Evolutionary conservation across 2,113 vertebrate species (phyloP).

Genomic region (Chrysochloris asiatica): DNA sequence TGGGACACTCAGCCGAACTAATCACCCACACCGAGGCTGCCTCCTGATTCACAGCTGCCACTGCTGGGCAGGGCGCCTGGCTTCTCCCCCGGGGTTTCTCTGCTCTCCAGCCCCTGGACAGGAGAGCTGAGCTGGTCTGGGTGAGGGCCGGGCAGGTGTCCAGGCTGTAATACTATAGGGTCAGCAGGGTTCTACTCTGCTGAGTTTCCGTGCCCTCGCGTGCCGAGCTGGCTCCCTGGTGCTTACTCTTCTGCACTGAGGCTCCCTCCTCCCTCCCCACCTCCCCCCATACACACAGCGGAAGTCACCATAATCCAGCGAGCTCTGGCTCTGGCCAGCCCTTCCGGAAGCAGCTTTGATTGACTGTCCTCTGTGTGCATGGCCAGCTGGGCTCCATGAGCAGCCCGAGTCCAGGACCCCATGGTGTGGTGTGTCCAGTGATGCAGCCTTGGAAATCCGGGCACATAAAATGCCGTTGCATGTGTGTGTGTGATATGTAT

Average conservation of each 20-base stretch:
- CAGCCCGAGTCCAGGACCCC: fast-evolving
- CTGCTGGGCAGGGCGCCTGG: fast-evolving
- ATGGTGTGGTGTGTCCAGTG: background rate
- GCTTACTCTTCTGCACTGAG: too few species aligned
- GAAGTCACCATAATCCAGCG: too few species aligned
- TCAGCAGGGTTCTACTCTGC: too few species aligned
- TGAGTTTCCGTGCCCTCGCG: too few species aligned
- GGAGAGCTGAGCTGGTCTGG: background rate
- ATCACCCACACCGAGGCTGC: background rate
- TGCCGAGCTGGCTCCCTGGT: too few species aligned
- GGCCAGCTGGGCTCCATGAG: background rate
- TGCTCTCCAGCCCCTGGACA: background rate
- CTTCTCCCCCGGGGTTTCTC: too few species aligned
- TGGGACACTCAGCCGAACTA: too few species aligned
- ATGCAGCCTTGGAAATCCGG: too few species aligned
- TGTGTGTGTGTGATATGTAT: too few species aligned
- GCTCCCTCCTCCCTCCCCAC: too few species aligned
- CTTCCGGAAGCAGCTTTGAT: fast-evolving
- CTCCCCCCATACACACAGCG: too few species aligned
- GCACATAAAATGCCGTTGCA: too few species aligned
- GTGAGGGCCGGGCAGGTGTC: background rate
- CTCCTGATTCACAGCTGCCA: background rate
- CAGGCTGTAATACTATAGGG: fast-evolving
- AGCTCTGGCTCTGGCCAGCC: background rate
- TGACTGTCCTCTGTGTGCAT: background rate